A percentile compares a stretch with the other conserved stretches of the same genome.
Evolutionary conservation across 1,140 invertebrate genomes (phyloP).

Genomic region (Drosophila ambigua): DNA sequence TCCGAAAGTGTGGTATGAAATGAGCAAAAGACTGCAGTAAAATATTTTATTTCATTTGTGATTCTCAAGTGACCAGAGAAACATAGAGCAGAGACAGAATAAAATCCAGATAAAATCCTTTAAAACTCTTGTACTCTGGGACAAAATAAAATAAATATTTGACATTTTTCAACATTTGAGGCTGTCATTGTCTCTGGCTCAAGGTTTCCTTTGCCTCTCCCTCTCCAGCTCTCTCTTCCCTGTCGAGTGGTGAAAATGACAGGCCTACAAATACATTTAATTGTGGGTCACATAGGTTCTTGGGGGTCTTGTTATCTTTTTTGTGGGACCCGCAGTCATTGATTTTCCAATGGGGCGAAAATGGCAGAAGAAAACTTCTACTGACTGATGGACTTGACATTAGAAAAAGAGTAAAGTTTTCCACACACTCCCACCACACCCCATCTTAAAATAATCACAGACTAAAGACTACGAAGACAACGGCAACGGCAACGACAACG

Average conservation of each 20-base stretch:
- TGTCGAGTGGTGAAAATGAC: slow-evolving; percentile 65
- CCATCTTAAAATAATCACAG: no score
- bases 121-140: slow-evolving; percentile 40
- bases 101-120: slow-evolving; percentile 35
- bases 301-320: slow-evolving; percentile 16
- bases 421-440: no score
- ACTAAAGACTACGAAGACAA: no score
- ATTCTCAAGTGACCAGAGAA: slow-evolving; percentile 34
- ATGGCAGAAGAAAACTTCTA: no score
- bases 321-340: slow-evolving; percentile 24
- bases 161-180: slow-evolving; percentile 54
- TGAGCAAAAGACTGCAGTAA: slow-evolving; percentile 64
- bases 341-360: background rate
- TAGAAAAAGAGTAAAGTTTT: no score
- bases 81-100: slow-evolving; percentile 2
- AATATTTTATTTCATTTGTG: slow-evolving; percentile 76
- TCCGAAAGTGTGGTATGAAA: slow-evolving; percentile 52
- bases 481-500: no score
- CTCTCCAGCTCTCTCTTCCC: slow-evolving; percentile 11
- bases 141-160: slow-evolving; percentile 66
- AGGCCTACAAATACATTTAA: slow-evolving; percentile 79
- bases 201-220: slow-evolving; percentile 11
- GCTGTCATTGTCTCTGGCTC: no score
- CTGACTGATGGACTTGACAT: no score
- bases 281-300: slow-evolving; percentile 53